Evolutionary conservation across 2,797 vertebrate genomes (phyloP).

Genomic region (Scleropages formosus): DNA sequence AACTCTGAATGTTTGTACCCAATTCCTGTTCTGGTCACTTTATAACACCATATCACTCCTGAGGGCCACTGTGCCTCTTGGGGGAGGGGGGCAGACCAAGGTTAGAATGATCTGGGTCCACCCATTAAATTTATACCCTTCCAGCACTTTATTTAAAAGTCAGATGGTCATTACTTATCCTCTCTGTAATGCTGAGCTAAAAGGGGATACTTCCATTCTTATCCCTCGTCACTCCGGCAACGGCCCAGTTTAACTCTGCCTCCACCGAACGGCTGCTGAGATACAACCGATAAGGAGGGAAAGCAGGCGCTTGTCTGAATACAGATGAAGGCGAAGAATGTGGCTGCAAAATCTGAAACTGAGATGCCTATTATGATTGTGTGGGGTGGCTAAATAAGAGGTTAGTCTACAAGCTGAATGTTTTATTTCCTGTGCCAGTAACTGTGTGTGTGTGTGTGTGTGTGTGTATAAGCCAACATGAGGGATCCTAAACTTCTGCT

Average conservation of each 20-base stretch:
- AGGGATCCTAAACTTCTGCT: constrained; percentile 50
- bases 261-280: constrained; percentile 42
- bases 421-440: constrained; percentile 47
- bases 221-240: constrained; percentile 42
- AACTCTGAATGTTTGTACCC: constrained; percentile 39
- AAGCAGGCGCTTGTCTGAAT: neutral
- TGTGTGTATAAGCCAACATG: constrained; percentile 44
- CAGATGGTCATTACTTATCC: constrained; percentile 41
- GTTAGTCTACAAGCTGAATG: constrained; percentile 41
- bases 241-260: constrained; percentile 43
- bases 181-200: constrained; percentile 31
- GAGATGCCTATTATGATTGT: neutral
- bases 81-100: constrained; percentile 37
- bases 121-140: constrained; percentile 46
- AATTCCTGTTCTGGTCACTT: constrained; percentile 26
- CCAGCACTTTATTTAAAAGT: constrained; percentile 60
- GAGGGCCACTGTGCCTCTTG: constrained; percentile 34
- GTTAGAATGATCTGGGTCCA: constrained; percentile 29
- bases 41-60: constrained; percentile 38
- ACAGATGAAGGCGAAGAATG: neutral
- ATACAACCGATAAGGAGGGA: constrained; percentile 32
- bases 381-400: constrained; percentile 15
- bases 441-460: constrained; percentile 48
- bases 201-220: constrained; percentile 27
- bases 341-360: neutral